Conservation (phyloP, 2,113 vertebrate species). For the Thalassoma bifasciatum region DNA sequence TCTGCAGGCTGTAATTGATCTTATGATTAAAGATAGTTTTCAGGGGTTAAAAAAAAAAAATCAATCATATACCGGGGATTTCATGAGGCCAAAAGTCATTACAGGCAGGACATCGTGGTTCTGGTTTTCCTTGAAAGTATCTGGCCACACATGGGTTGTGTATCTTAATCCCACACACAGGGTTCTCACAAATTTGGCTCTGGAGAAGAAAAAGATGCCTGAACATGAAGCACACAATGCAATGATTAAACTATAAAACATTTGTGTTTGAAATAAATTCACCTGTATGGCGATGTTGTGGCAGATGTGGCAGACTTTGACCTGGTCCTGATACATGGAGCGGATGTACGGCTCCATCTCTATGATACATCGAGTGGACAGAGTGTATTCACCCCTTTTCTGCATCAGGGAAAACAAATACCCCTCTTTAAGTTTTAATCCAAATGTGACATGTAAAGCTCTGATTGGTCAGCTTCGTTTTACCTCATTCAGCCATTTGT, state of each 20-base stretch:
- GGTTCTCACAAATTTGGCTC: constrained; percentile 91
- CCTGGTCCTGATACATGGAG: constrained; percentile 85
- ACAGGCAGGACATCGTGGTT: constrained; percentile 90
- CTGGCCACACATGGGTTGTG: constrained; percentile 91
- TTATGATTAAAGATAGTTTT: too few relatives aligned
- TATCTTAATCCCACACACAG: constrained; percentile 87
- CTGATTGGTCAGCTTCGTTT: neutral
- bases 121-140: constrained; percentile 86
- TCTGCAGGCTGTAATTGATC: too few relatives aligned
- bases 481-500: constrained; percentile 95
- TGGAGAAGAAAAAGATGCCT: constrained; percentile 52
- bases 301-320: constrained; percentile 92
- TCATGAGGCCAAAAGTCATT: constrained; percentile 89
- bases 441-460: neutral
- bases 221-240: too few relatives aligned
- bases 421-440: too few relatives aligned
- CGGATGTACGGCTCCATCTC: constrained; percentile 96
- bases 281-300: constrained; percentile 92
- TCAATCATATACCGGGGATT: constrained; percentile 84
- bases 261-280: constrained; percentile 14
- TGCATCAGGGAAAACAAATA: constrained; percentile 54
- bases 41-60: too few relatives aligned
- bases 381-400: constrained; percentile 92
- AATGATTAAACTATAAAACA: too few relatives aligned
- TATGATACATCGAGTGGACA: constrained; percentile 93